A percentile compares a stretch with the other conserved stretches of the same genome.
These are phyloP conservation scores for Eonycteris spelaea DNA, from an alignment of 2,113 vertebrate species.

Conservation along the genomic window DNA sequence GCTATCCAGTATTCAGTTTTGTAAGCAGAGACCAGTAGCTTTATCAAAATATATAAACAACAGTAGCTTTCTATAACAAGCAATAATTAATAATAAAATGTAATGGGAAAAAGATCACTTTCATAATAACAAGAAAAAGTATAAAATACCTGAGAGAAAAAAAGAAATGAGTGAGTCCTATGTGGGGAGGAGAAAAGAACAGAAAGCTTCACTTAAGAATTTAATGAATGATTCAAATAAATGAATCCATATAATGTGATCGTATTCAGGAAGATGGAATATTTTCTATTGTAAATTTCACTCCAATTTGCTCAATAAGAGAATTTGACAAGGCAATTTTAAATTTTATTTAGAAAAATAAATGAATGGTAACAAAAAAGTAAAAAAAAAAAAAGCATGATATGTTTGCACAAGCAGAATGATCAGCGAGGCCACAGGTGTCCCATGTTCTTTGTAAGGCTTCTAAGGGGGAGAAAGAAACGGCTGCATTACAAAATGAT, in stretches of 20 bases:
- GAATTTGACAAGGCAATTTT: not conserved
- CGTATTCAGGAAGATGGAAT: not conserved
- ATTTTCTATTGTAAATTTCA: not conserved
- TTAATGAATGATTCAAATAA: not conserved
- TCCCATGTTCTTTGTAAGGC: accelerated
- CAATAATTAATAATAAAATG: not conserved
- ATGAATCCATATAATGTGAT: not conserved
- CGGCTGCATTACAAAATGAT: not conserved
- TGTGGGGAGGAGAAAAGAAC: not conserved
- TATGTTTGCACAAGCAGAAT: not conserved
- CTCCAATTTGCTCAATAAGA: not conserved
- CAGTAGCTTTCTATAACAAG: not conserved
- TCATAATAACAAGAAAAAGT: not conserved
- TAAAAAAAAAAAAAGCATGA: not conserved
- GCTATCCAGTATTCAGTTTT: not conserved
- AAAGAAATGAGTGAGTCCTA: not conserved
- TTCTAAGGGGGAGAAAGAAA: not conserved
- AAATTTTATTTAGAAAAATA: conserved; percentile 18
- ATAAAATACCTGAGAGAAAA: not conserved
- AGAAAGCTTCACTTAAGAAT: not conserved
- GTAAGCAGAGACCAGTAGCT: not conserved
- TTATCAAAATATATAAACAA: not conserved
- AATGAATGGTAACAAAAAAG: not conserved
- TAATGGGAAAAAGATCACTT: not conserved
- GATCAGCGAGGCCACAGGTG: accelerated